Evolutionary conservation across 1,140 invertebrate species (phyloP), one percentile per base, ranked within the genome.

Genomic region (Chironomus striatipennis): DNA sequence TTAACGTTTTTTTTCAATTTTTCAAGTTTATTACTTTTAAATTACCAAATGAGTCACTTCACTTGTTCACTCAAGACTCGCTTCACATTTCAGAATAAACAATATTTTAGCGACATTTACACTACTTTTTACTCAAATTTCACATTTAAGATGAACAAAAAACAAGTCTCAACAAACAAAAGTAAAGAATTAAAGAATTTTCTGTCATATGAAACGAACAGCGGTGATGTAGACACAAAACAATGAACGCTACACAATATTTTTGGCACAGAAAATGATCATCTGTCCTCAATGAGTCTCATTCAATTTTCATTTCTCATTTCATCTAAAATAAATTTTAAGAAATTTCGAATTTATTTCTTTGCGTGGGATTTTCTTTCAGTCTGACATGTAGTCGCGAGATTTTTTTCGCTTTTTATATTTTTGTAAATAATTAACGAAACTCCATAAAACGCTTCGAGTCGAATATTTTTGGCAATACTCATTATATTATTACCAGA

Each of bases 211-310:
- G 24, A 57, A 57, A 15, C n/a, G 47, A 57, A n/a, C 12, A 57
- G n/a, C 12, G n/a, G 43, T 10, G 47, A 34, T 34, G 24, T 34
- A 57, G 47, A 57, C 47, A 57, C 47, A 10, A 57, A 12, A 57
- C 47, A 57, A 57, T 57, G 47, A 57, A 57, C 12, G n/a, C 47
- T n/a, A 57, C 47, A 57, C 47, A 57, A 34, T n/a, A 57, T 12
- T 57, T 57, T 57, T 57, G 47, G 47, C 47, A 57, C 47, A 57
- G n/a, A 12, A 34, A 34, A 34, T 34, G 24, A 57, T 57, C 47
- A 57, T 57, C 47, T 57, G 47, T 57, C 47, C 47, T 57, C 47
- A 57, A n/a, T 57, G 47, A 57, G 47, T 57, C 47, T 12, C 47
- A 10, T 57, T 57, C 47, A 57, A 57, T 57, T 57, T 57, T 57